A percentile compares a stretch with the other conserved stretches of the same genome.
phyloP scores from a whole-genome alignment of 2,888 invertebrate genomes.

The Hartigia nigra region DNA sequence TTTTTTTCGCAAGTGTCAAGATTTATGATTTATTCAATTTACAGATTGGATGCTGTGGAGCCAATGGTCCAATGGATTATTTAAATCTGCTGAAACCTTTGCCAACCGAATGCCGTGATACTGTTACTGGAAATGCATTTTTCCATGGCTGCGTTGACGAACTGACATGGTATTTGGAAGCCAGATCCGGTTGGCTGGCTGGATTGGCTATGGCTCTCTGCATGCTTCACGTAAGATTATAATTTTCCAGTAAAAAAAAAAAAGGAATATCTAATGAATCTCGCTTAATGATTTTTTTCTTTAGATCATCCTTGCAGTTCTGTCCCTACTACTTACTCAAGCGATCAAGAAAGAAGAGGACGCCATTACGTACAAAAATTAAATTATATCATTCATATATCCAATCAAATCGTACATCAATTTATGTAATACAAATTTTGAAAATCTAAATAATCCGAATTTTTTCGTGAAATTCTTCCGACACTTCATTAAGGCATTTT shows the following conservation, averaged over 20 bases:
- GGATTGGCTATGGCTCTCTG: constrained; percentile 82
- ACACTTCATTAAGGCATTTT: neutral
- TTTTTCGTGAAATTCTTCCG: neutral
- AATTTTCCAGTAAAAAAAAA: neutral
- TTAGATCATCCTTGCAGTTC: constrained; percentile 77
- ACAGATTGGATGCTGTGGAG: constrained; percentile 91
- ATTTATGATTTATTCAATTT: constrained; percentile 25
- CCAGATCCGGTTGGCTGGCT: constrained; percentile 85
- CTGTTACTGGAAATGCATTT: constrained; percentile 89
- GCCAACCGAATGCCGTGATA: constrained; percentile 86
- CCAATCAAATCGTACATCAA: neutral
- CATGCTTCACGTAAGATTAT: constrained; percentile 78
- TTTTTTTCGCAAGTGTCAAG: constrained; percentile 3
- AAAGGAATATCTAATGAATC: neutral
- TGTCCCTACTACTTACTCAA: constrained; percentile 77
- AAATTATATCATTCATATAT: constrained; percentile 19
- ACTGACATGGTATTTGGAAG: constrained; percentile 88
- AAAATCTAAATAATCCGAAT: neutral
- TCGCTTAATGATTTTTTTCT: constrained; percentile 31
- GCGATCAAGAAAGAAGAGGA: constrained; percentile 83
- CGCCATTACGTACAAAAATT: constrained; percentile 69
- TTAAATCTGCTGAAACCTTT: constrained; percentile 80
- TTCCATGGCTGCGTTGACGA: constrained; percentile 90
- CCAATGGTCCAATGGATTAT: constrained; percentile 87
- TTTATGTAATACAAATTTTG: neutral